Evolutionary conservation across 2,888 invertebrate species (phyloP).

Genomic region (Taphrorychus bicolor): DNA sequence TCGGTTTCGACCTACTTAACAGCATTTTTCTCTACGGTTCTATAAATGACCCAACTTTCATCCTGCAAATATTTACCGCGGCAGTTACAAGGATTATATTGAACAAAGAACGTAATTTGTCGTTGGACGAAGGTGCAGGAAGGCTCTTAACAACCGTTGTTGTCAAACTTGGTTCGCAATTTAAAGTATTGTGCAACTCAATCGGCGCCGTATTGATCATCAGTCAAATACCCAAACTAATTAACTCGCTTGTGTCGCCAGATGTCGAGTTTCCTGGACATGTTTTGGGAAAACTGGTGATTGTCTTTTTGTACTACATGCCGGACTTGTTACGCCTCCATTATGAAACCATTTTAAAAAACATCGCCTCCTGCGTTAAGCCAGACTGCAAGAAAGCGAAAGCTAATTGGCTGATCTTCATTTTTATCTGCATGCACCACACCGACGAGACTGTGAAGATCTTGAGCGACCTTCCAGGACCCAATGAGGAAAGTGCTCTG

Average conservation of each 20-base stretch:
- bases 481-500: slow-evolving; percentile 46
- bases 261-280: slow-evolving; percentile 5
- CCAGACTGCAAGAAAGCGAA: slow-evolving; percentile 25
- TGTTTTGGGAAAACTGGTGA: slow-evolving; percentile 42
- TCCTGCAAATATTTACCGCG: slow-evolving; percentile 42
- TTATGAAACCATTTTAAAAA: slow-evolving; percentile 44
- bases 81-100: slow-evolving; percentile 35
- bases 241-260: slow-evolving; percentile 15
- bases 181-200: slow-evolving; percentile 26
- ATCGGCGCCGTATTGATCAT: slow-evolving; percentile 11
- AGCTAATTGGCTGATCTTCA: slow-evolving; percentile 42
- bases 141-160: slow-evolving; percentile 38
- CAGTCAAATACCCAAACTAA: slow-evolving; percentile 6
- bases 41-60: slow-evolving; percentile 40
- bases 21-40: slow-evolving; percentile 41
- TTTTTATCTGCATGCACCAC: slow-evolving; percentile 46
- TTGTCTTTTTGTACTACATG: slow-evolving; percentile 43
- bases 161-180: slow-evolving; percentile 21
- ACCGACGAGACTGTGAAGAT: slow-evolving; percentile 43
- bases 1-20: slow-evolving; percentile 44
- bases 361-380: slow-evolving; percentile 42
- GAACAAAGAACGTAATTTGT: slow-evolving; percentile 37
- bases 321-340: slow-evolving; percentile 43
- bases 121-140: slow-evolving; percentile 43
- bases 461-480: slow-evolving; percentile 46